phyloP scores from a whole-genome alignment of 2,888 invertebrate species.

The Torymus auratus region DNA sequence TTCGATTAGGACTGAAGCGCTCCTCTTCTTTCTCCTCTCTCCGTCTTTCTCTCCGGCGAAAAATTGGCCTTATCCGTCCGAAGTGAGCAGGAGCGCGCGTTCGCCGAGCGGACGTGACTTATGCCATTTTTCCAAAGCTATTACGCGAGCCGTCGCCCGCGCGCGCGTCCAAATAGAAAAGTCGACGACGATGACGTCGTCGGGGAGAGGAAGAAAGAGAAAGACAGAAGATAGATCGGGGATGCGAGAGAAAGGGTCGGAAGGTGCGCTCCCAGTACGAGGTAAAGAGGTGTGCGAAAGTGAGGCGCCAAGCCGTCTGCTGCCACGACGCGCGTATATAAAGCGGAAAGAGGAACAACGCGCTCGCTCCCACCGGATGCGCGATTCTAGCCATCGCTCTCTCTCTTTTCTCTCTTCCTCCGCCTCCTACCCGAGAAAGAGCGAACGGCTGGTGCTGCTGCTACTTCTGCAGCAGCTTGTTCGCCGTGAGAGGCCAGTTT shows the following conservation, averaged over 20 bases:
- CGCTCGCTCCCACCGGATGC: slow-evolving; percentile 38
- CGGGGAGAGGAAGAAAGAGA: not conserved
- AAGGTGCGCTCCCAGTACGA: not conserved
- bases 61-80: slow-evolving; percentile 5
- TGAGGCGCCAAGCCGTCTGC: slow-evolving; percentile 21
- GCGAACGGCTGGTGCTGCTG: too few relatives aligned
- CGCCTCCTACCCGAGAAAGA: not conserved
- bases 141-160: slow-evolving; percentile 21
- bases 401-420: not conserved
- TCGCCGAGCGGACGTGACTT: not conserved
- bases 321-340: not conserved
- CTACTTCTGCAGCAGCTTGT: not conserved
- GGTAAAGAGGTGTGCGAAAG: not conserved
- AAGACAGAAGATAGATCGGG: too few relatives aligned
- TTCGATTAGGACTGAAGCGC: not conserved
- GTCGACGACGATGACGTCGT: not conserved
- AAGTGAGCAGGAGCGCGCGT: not conserved
- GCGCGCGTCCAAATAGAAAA: not conserved
- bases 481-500: slow-evolving; percentile 23
- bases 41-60: not conserved
- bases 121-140: slow-evolving; percentile 6
- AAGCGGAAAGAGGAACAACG: slow-evolving; percentile 29
- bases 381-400: not conserved
- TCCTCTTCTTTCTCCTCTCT: not conserved
- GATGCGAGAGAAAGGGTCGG: too few relatives aligned